Evolutionary conservation across 2,113 vertebrate species (phyloP), one percentile per base, ranked within the genome.

Genomic region (Lamprotornis superbus): DNA sequence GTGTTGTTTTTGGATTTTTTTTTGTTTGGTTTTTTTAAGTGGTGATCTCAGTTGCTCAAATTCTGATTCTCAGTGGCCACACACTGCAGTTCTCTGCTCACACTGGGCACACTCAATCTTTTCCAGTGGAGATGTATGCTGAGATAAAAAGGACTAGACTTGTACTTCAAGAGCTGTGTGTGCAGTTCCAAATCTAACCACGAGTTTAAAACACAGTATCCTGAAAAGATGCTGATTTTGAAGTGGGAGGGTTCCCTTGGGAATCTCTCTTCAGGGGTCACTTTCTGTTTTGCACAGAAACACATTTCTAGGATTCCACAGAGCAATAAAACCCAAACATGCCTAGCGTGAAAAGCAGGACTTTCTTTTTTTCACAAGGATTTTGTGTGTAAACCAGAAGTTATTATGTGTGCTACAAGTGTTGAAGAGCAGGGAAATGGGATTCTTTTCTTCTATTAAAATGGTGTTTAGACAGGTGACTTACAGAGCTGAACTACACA

Each of bases 31-130:
- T 42, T 42, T 40, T 3, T 22, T 9, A 15, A 56, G 31, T 12
- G 3, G 0, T 78, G 14, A 19, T 49, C n/a, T 5, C 18, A 68
- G 1, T 47, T 82, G 27, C 52, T 49, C 37, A 44, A 49, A 42
- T 68, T 35, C 37, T 60, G 37, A 10, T 52, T 47, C 13, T 60
- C 40, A 68, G 16, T 12, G 22, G 59, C 42, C 9, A 5, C 24
- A 30, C 0, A 3, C 63, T 83, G n/a, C 55, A 17, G 37, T 21
- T 3, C 0, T 31, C 30, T 2, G 2, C 57, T 83, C 27, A 21
- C 57, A 7, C 14, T 2, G 5, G 5, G 25, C 9, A 65, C 3
- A 5, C 52, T 93, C 65, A 10, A 0, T 19, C 37, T 44, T 6
- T 47, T 79, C 70, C 46, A 61, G 40, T 14, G 46, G 59, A 33